Base-by-base conservation (phyloP, 2,113 vertebrate species). In the Caretta caretta region DNA sequence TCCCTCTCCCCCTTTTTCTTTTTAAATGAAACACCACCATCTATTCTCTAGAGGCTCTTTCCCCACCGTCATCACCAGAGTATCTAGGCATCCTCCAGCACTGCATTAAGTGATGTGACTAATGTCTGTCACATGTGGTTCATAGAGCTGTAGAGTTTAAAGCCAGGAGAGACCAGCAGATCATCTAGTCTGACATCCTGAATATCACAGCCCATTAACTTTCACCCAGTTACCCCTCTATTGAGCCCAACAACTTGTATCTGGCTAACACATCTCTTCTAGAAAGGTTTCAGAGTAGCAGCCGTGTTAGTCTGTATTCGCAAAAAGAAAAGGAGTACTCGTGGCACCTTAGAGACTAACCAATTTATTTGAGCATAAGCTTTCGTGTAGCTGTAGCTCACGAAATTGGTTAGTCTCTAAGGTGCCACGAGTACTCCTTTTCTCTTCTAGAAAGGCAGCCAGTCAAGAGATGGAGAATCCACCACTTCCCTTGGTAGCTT, bases 141-240 rank as follows among this genome's bases (percentile, higher is more conserved):
- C 9, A n/a, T 3, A 16, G 59, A n/a, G 4, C 62, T 3, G 4
- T n/a, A 16, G 5, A 46, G 54, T 51, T 31, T 50, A 75, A 57
- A 84, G 13, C 48, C 62, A 65, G 1, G 1, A 81, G 19, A 48
- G 84, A 59, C 29, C 8, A 20, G 20, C 46, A 38, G 5, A 85
- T 1, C n/a, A 53, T 24, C 22, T 76, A 38, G 72, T 42, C 19
- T 76, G 38, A 76, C 72, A 0, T 4, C 29, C 72, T 0, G 0
- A 3, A 82, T 13, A 75, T 48, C n/a, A 29, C 59, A 51, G 17
- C 4, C 22, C 59, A 53, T 16, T 82, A 51, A n/a, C 72, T 4
- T 59, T 24, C 22, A 22, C 22, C 42, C n/a, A 49, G 22, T 20
- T 35, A 49, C 19, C 78, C 10, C 49, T 35, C 7, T 6, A 35